Conservation (phyloP, 2,888 invertebrate genomes). For the Dyspetes luteomarginatus region DNA sequence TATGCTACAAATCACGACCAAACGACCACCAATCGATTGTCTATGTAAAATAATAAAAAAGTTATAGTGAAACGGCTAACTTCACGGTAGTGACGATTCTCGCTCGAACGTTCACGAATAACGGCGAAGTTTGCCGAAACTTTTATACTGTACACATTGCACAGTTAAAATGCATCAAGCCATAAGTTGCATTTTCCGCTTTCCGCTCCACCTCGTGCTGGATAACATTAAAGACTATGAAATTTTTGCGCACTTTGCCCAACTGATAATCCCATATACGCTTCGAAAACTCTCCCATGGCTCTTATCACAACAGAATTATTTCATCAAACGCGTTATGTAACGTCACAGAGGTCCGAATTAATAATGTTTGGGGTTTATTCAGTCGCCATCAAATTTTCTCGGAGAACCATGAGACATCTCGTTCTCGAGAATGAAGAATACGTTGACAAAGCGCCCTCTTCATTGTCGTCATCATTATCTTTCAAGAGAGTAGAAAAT, state of each 20-base stretch:
- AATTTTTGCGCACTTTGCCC: neutral
- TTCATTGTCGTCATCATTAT: neutral
- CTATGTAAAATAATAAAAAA: neutral
- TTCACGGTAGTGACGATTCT: too few relatives aligned
- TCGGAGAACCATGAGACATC: conserved; percentile 19
- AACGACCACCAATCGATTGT: neutral
- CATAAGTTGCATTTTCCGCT: too few relatives aligned
- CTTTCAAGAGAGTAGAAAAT: neutral
- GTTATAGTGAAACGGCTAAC: too few relatives aligned
- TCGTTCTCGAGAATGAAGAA: conserved; percentile 18
- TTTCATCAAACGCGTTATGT: neutral
- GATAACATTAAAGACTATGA: neutral
- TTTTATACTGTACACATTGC: too few relatives aligned
- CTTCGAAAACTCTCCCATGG: neutral
- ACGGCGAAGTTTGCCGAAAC: too few relatives aligned
- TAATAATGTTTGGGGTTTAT: neutral
- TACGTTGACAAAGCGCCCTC: neutral
- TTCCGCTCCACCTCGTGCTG: too few relatives aligned
- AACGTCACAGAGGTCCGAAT: neutral
- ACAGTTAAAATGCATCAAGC: too few relatives aligned
- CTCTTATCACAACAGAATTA: neutral
- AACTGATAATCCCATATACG: neutral
- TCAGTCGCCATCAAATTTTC: neutral
- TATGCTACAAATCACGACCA: neutral
- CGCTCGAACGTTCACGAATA: too few relatives aligned